Conservation (phyloP, 2,888 invertebrate genomes). For the Meghimatium bilineatum region DNA sequence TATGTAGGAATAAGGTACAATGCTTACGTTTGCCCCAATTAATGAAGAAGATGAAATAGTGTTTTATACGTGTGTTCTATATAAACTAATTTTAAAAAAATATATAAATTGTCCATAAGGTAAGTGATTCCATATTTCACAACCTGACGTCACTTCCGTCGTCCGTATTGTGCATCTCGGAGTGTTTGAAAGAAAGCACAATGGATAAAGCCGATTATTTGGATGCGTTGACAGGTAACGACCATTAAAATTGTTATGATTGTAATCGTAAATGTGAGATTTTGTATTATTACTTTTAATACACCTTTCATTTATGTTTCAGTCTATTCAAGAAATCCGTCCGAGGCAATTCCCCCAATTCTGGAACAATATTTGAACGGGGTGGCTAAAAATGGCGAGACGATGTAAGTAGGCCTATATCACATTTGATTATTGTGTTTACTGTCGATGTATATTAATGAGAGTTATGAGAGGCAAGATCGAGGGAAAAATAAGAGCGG, state of each 20-base stretch:
- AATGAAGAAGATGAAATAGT: no score
- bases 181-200: conserved; percentile 44
- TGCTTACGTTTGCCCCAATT: no score
- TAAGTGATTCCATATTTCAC: neutral
- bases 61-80: no score
- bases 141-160: conserved; percentile 58
- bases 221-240: conserved; percentile 68
- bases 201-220: conserved; percentile 73
- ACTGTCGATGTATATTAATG: no score
- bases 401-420: conserved; percentile 82
- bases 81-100: no score
- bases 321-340: conserved; percentile 82
- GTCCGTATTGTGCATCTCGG: conserved; percentile 59
- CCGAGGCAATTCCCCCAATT: conserved; percentile 90
- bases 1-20: no score
- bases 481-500: no score
- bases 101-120: no score
- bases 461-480: no score
- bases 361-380: conserved; percentile 92
- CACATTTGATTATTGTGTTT: no score
- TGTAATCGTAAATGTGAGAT: neutral
- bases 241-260: neutral
- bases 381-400: conserved; percentile 95
- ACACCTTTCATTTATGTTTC: conserved; percentile 50
- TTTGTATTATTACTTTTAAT: neutral